Evolutionary conservation across 2,797 vertebrate species (phyloP).

Genomic region (Acomys russatus): DNA sequence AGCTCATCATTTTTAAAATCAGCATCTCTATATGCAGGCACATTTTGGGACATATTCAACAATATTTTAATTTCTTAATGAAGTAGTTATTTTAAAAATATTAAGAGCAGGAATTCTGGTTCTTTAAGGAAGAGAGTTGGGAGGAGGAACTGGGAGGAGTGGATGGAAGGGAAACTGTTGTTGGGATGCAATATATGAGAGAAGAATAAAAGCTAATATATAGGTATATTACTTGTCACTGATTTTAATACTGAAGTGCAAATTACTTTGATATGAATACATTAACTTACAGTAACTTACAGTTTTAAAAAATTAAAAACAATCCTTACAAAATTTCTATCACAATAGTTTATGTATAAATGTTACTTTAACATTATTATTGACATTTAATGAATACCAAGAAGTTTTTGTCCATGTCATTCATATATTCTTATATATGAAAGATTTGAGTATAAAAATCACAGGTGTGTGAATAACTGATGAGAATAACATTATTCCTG

Average conservation of each 20-base stretch:
- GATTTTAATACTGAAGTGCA: conserved; percentile 27
- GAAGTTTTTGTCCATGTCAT: not conserved
- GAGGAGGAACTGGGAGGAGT: not conserved
- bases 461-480: not conserved
- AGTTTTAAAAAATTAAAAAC: not conserved
- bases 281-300: not conserved
- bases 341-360: not conserved
- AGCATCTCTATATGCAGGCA: not conserved
- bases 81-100: not conserved
- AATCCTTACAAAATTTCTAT: not conserved
- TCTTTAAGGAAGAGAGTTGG: not conserved
- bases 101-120: not conserved
- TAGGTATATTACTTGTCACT: not conserved
- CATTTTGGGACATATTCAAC: not conserved
- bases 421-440: conserved; percentile 34
- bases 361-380: conserved; percentile 34
- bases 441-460: conserved; percentile 13
- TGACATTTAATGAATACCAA: conserved; percentile 55
- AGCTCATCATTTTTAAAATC: not conserved
- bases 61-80: not conserved
- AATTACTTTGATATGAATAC: conserved; percentile 26
- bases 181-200: not conserved
- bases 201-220: not conserved
- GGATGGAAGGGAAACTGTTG: not conserved
- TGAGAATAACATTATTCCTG: not conserved